phyloP scores from a whole-genome alignment of 2,113 vertebrate species.

The Eretmochelys imbricata region DNA sequence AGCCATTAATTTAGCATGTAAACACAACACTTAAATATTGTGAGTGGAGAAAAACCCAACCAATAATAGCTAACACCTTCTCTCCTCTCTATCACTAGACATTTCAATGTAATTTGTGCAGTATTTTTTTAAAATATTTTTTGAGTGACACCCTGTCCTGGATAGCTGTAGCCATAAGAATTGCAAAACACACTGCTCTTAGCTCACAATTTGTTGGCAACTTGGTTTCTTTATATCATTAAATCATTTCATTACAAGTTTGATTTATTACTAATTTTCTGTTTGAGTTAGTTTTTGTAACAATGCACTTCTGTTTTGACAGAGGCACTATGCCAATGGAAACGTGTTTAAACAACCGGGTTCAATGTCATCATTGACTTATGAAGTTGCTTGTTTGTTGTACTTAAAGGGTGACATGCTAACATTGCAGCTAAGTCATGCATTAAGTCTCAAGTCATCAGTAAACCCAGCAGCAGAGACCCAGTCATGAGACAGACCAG shows the following conservation, averaged over 20 bases:
- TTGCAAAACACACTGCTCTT: constrained; percentile 43
- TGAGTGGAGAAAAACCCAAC: constrained; percentile 44
- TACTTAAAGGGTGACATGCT: constrained; percentile 24
- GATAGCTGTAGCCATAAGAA: not conserved
- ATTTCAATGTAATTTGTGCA: constrained; percentile 67
- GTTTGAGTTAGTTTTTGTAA: constrained; percentile 34
- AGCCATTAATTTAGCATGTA: constrained; percentile 46
- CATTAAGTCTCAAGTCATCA: not conserved
- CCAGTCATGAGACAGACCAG: not conserved
- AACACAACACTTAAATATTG: constrained; percentile 52
- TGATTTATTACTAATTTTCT: constrained; percentile 33
- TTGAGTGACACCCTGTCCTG: constrained; percentile 41
- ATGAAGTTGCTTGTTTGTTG: constrained; percentile 8
- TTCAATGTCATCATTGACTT: not conserved
- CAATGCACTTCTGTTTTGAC: constrained; percentile 23
- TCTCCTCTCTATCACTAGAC: constrained; percentile 40
- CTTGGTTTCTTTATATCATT: constrained; percentile 44
- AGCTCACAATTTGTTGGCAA: constrained; percentile 44
- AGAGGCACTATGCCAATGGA: constrained; percentile 3
- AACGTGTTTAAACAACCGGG: constrained; percentile 16
- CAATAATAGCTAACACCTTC: constrained; percentile 37
- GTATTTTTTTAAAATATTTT: constrained; percentile 65
- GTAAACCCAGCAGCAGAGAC: not conserved
- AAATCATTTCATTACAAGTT: constrained; percentile 51
- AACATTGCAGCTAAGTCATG: not conserved